Evolutionary conservation across 2,113 vertebrate genomes (phyloP).

Genomic region (Oreochromis tanganicae): DNA sequence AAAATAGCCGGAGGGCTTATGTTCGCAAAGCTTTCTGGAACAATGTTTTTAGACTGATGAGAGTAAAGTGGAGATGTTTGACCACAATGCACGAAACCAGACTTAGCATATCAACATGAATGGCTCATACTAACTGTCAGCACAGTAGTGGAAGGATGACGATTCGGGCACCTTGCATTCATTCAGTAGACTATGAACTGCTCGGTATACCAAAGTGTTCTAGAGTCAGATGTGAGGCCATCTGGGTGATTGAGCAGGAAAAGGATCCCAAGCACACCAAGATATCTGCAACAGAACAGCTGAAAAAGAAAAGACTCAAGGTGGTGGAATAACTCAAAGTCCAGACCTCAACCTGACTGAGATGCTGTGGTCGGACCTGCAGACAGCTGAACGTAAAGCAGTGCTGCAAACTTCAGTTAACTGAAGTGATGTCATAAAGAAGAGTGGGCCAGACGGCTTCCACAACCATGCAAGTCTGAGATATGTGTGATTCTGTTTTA

Average conservation of each 20-base stretch:
- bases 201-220: neutral
- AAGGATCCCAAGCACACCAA: neutral
- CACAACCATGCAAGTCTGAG: neutral
- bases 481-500: rapidly evolving
- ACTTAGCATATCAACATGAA: rapidly evolving
- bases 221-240: neutral
- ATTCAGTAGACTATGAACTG: neutral
- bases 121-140: neutral
- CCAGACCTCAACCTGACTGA: neutral
- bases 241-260: neutral
- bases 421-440: neutral
- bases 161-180: neutral
- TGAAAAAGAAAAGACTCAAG: neutral
- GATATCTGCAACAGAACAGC: no score
- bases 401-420: neutral
- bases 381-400: neutral
- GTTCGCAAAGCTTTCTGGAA: neutral
- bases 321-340: neutral
- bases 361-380: neutral
- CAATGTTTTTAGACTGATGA: neutral
- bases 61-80: neutral
- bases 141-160: rapidly evolving
- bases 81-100: rapidly evolving
- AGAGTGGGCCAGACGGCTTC: neutral
- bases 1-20: neutral